Evolutionary conservation across 1,140 invertebrate genomes (phyloP), one percentile per base, ranked within the genome.

Genomic region (Acromyrmex echinatior): DNA sequence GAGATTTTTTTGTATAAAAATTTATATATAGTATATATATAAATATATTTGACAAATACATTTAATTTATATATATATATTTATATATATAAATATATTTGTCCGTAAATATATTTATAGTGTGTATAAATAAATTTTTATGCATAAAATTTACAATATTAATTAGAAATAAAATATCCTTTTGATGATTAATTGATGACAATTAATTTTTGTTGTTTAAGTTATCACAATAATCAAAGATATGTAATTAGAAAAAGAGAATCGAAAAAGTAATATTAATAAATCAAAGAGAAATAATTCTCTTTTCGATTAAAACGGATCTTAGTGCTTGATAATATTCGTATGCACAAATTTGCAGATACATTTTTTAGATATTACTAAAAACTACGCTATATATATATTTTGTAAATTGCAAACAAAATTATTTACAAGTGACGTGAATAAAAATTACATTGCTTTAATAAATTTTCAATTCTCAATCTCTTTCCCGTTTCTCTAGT

Each of bases 381-480:
- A 39, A 21, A 21, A 21, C 21, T 21, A 35, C 18, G 6, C 25
- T 28, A 6, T 10, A 66, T 39, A 31, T 31, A n/a, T 12, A n/a
- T 10, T 39, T 68, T 45, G 12, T 21, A 45, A 68, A 68, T 68
- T 68, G n/a, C 18, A 16, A 68, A 21, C 3, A 39, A 68, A 39
- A 39, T 14, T 9, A 16, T 31, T 63, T 49, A 25, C n/a, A 49
- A 25, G 4, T 58, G 21, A 39, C 14, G 35, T 53, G 16, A 77
- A 60, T 35, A 45, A 45, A 60, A 39, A 45, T 60, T 25, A 25
- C 16, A 53, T 18, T 18, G 25, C 5, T 18, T 62, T 7, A 78
- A 63, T 45, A 18, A 79, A 28, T 65, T n/a, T 49, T 12, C 16
- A 62, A 49, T 65, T 53, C 25, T 79, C n/a, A 10, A 66, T 66